phyloP scores from a whole-genome alignment of 2,797 vertebrate species.

The Sebastes paucispinis region DNA sequence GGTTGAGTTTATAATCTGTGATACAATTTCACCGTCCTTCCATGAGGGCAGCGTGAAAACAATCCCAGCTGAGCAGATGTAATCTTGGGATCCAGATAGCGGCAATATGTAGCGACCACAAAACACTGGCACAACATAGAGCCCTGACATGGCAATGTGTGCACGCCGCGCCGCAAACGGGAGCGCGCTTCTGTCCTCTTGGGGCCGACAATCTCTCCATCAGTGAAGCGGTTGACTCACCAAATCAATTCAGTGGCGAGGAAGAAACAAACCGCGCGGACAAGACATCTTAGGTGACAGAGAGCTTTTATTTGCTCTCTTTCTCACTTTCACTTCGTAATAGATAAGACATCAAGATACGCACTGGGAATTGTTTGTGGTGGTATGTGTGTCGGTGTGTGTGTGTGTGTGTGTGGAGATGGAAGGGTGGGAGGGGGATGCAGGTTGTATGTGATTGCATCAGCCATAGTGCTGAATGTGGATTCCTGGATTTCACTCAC shows the following conservation, averaged over 20 bases:
- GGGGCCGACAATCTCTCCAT: slow-evolving; percentile 68
- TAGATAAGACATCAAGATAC: slow-evolving; percentile 78
- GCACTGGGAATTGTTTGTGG: slow-evolving; percentile 63
- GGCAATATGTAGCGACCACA: slow-evolving; percentile 47
- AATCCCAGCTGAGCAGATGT: slow-evolving; percentile 64
- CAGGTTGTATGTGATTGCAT: slow-evolving; percentile 75
- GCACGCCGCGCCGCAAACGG: slow-evolving; percentile 46
- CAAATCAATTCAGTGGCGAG: slow-evolving; percentile 70
- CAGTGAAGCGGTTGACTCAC: slow-evolving; percentile 62
- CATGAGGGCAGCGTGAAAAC: slow-evolving; percentile 58
- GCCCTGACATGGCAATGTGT: slow-evolving; percentile 35
- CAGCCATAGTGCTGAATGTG: slow-evolving; percentile 70
- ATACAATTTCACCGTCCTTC: slow-evolving; percentile 54
- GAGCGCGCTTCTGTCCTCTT: slow-evolving; percentile 51
- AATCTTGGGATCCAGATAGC: slow-evolving; percentile 67
- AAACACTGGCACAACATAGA: slow-evolving; percentile 47
- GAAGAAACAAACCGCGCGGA: slow-evolving; percentile 64
- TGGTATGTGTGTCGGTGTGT: not conserved
- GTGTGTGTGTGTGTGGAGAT: not conserved
- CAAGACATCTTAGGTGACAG: slow-evolving; percentile 72
- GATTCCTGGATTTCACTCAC: slow-evolving; percentile 75
- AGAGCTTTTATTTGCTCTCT: slow-evolving; percentile 74
- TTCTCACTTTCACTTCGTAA: slow-evolving; percentile 74
- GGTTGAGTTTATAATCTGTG: slow-evolving; percentile 60
- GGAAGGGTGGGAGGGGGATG: slow-evolving; percentile 15